phyloP scores from a whole-genome alignment of 2,888 invertebrate species.

The Tineola bisselliella region DNA sequence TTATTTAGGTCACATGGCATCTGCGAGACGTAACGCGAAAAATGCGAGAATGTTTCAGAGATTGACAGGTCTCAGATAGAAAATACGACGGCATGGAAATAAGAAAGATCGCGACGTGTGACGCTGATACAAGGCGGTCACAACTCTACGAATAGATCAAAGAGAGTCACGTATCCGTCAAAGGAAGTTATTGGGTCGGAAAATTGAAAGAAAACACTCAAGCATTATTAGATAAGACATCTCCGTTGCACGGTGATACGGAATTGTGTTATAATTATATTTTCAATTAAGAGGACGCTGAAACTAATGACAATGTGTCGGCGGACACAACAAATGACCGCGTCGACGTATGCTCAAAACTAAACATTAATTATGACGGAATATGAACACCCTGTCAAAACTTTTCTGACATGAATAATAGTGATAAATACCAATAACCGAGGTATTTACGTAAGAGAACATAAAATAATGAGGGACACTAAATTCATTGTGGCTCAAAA shows the following conservation, averaged over 20 bases:
- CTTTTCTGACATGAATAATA: background rate
- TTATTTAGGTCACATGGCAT: constrained; percentile 4
- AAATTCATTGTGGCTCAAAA: background rate
- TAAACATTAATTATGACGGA: background rate
- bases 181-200: constrained; percentile 26
- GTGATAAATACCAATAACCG: background rate
- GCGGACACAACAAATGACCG: constrained; percentile 3
- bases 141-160: constrained; percentile 36
- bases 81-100: constrained; percentile 9
- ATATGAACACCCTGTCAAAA: background rate
- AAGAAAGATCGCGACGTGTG: constrained; percentile 17
- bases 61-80: constrained; percentile 16
- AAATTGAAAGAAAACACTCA: constrained; percentile 33
- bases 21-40: constrained; percentile 4
- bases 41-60: constrained; percentile 10
- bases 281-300: background rate
- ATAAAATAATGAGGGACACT: background rate
- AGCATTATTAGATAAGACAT: background rate
- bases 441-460: background rate
- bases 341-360: background rate
- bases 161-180: constrained; percentile 20
- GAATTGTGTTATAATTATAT: background rate
- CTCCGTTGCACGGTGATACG: background rate
- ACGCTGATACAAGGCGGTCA: constrained; percentile 18
- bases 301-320: constrained; percentile 8